Percentiles rank a stretch among this genome's conserved stretches.
Conservation (phyloP, 92 coral and sea anemone genomes). For the Diadumene lineata region DNA sequence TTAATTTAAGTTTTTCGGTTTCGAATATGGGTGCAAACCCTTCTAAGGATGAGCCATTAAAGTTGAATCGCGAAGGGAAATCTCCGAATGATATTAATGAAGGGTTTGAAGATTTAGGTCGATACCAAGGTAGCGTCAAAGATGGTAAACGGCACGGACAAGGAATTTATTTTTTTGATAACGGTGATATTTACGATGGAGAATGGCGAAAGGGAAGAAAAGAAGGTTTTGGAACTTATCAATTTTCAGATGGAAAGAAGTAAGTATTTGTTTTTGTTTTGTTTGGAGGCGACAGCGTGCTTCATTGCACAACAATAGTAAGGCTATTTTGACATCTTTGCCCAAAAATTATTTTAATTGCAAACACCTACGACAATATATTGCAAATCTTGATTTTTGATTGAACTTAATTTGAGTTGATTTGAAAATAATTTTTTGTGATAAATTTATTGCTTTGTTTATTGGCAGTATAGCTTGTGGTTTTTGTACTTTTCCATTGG, state of each 20-base stretch:
- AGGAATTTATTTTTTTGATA: conserved; percentile 80
- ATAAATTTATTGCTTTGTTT: no score
- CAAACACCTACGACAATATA: no score
- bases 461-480: no score
- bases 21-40: conserved; percentile 21
- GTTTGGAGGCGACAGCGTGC: not conserved
- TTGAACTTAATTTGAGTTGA: no score
- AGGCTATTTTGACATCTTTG: no score
- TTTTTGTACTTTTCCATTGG: no score
- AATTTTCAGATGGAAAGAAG: conserved; percentile 74
- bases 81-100: conserved; percentile 22
- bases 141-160: conserved; percentile 83
- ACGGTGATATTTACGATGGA: conserved; percentile 97
- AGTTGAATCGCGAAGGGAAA: conserved; percentile 41
- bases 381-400: no score
- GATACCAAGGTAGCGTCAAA: conserved; percentile 69
- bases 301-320: not conserved
- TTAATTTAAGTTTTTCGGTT: not conserved
- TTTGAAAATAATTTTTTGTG: no score
- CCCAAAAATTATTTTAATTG: no score
- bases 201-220: conserved; percentile 92
- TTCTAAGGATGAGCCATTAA: conserved; percentile 17
- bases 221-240: conserved; percentile 84
- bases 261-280: conserved; percentile 20
- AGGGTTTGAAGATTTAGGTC: conserved; percentile 61